These are phyloP conservation scores for Spinibarbus caldwelli DNA, from an alignment of 2,797 vertebrate genomes.

Conservation along the genomic window DNA sequence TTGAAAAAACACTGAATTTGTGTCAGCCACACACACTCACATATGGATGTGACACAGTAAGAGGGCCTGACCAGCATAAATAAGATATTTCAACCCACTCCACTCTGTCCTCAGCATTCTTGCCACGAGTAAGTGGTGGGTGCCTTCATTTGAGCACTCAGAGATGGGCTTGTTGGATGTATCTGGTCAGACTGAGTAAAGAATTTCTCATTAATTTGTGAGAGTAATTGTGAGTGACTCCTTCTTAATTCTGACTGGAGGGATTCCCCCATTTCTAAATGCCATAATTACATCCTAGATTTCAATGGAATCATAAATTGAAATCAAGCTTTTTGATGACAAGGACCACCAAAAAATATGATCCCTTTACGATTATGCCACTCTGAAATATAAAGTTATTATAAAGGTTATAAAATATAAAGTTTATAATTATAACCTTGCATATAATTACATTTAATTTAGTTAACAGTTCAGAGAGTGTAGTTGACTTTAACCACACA, in stretches of 20 bases:
- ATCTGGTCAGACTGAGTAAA: conserved; percentile 26
- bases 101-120: conserved; percentile 10
- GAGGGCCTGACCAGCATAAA: neutral
- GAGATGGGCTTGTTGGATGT: neutral
- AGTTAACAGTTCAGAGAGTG: neutral
- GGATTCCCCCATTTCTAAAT: conserved; percentile 21
- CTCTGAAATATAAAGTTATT: no score
- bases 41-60: neutral
- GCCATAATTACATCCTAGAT: no score
- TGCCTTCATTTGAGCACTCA: conserved; percentile 44
- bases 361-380: no score
- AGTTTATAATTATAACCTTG: no score
- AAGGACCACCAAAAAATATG: neutral
- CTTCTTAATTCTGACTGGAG: conserved; percentile 9
- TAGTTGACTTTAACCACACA: neutral
- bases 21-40: neutral
- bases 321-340: neutral
- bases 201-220: conserved; percentile 45
- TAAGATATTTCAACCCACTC: conserved; percentile 6
- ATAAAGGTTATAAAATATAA: no score
- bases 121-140: conserved; percentile 36
- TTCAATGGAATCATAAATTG: neutral
- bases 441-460: neutral
- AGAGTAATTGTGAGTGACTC: conserved; percentile 40
- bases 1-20: neutral